Percentiles rank a stretch among this genome's conserved stretches.
Conservation (phyloP, 2,888 invertebrate genomes). For the Carabus problematicus region DNA sequence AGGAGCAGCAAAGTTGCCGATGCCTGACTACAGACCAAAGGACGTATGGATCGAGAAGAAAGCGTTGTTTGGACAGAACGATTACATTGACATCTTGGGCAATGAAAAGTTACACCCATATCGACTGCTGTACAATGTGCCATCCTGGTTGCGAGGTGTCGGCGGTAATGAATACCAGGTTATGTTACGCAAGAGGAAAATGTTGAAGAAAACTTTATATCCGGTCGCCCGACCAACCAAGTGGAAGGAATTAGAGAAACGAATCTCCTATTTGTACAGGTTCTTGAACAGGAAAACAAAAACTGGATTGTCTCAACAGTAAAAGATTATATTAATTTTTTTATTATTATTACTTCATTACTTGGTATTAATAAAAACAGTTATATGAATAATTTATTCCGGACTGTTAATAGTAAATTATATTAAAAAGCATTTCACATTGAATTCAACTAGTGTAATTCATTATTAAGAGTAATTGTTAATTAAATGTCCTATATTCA, state of each 20-base stretch:
- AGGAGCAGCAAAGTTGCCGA: conserved; percentile 63
- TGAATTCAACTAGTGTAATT: conserved; percentile 31
- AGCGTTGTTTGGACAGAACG: conserved; percentile 93
- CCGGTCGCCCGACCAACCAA: conserved; percentile 75
- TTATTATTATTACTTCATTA: conserved; percentile 21
- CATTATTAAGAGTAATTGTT: conserved; percentile 29
- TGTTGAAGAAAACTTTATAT: conserved; percentile 66
- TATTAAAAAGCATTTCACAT: conserved; percentile 43
- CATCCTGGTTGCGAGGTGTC: conserved; percentile 89
- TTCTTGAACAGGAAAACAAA: conserved; percentile 83
- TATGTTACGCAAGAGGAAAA: conserved; percentile 74
- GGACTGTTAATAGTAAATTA: conserved; percentile 35
- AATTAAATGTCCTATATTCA: conserved; percentile 21
- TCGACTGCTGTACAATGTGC: conserved; percentile 83
- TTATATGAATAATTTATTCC: conserved; percentile 42
- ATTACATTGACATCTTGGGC: conserved; percentile 96
- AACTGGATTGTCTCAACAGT: conserved; percentile 61
- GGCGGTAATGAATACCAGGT: conserved; percentile 85
- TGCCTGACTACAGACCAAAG: conserved; percentile 76
- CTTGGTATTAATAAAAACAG: conserved; percentile 37
- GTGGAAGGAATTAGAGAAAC: conserved; percentile 77
- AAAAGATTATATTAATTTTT: conserved; percentile 31
- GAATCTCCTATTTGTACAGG: conserved; percentile 76
- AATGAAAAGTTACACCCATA: conserved; percentile 82
- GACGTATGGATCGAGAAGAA: conserved; percentile 78